Percentiles rank a stretch among this genome's conserved stretches.
Evolutionary conservation across 2,888 invertebrate species (phyloP).

Genomic region (Noctua janthe): DNA sequence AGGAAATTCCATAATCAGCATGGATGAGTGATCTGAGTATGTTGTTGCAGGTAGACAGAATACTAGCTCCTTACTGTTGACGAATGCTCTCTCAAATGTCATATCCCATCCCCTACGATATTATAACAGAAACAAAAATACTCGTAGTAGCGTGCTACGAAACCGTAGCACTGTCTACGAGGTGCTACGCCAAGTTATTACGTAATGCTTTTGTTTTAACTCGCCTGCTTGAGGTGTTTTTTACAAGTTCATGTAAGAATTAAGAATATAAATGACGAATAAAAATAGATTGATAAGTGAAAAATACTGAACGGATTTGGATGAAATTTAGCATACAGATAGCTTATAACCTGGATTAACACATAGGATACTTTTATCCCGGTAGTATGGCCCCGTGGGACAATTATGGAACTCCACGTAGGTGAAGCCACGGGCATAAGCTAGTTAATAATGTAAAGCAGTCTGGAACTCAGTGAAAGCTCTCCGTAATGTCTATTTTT

Average conservation of each 20-base stretch:
- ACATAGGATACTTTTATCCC: too few relatives aligned
- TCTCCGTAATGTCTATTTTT: not conserved
- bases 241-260: too few relatives aligned
- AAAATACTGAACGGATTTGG: too few relatives aligned
- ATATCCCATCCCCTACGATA: not conserved
- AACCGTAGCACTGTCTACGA: conserved; percentile 33
- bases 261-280: too few relatives aligned
- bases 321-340: too few relatives aligned
- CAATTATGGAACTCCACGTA: too few relatives aligned
- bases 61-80: not conserved
- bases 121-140: not conserved
- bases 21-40: too few relatives aligned
- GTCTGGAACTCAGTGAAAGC: not conserved
- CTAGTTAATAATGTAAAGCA: not conserved
- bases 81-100: too few relatives aligned
- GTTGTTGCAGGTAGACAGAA: not conserved
- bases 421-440: too few relatives aligned
- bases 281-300: too few relatives aligned
- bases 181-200: conserved; percentile 21
- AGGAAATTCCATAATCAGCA: not conserved
- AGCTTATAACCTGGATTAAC: too few relatives aligned
- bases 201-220: not conserved
- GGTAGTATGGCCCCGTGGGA: too few relatives aligned
- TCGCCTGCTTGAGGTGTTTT: not conserved
- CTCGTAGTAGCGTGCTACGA: conserved; percentile 35